A percentile compares a stretch with the other conserved stretches of the same genome.
These are phyloP conservation scores for Trachemys scripta DNA, from an alignment of 2,113 vertebrate genomes.

Conservation along the genomic window DNA sequence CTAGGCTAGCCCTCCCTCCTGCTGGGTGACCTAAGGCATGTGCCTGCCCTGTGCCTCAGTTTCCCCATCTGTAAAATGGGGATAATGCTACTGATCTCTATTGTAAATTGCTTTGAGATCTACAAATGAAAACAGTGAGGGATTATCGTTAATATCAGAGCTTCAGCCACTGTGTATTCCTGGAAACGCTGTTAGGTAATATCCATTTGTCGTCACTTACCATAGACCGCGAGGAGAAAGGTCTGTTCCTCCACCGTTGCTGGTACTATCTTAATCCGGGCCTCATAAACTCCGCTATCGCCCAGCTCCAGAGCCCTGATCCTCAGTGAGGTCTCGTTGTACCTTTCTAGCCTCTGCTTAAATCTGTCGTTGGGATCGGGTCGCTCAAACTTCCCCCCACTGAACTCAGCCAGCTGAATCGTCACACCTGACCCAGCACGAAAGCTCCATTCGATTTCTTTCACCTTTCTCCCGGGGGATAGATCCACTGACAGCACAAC, in stretches of 20 bases:
- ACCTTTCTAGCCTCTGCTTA: neutral
- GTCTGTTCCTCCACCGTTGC: neutral
- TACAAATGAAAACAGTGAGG: neutral
- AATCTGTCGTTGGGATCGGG: rapidly evolving
- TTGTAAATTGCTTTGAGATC: neutral
- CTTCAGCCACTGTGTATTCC: neutral
- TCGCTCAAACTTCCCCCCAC: rapidly evolving
- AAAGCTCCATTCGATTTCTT: neutral
- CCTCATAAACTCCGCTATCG: neutral
- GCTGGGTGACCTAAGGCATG: neutral
- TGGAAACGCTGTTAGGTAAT: neutral
- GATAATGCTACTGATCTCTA: neutral
- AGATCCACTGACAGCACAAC: neutral
- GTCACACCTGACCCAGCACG: rapidly evolving
- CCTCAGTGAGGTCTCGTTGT: neutral
- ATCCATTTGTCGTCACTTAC: rapidly evolving
- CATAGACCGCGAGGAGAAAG: neutral
- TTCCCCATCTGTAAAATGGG: neutral
- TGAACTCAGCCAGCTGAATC: neutral
- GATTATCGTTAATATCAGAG: neutral
- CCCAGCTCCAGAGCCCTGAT: neutral
- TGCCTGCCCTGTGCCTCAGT: neutral
- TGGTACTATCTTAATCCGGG: rapidly evolving
- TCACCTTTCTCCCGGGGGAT: rapidly evolving
- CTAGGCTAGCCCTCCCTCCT: neutral